These are phyloP conservation scores for Stegostoma tigrinum DNA, from an alignment of 2,113 vertebrate genomes.

Conservation along the genomic window DNA sequence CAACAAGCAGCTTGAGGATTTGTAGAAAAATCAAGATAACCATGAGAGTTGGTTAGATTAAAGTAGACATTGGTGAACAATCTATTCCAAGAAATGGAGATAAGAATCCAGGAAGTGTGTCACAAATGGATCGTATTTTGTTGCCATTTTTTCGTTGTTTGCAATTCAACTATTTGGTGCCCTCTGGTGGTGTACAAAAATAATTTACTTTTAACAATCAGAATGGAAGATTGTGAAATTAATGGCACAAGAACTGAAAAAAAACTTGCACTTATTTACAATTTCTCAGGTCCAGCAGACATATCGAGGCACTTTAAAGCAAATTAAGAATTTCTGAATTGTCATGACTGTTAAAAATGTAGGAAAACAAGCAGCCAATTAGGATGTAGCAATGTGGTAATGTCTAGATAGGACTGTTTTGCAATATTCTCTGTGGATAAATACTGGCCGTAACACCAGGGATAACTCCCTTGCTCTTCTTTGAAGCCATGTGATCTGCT, in stretches of 20 bases:
- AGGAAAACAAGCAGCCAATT: not conserved
- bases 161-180: slow-evolving; percentile 16
- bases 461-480: not conserved
- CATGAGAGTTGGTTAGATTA: not conserved
- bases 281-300: not conserved
- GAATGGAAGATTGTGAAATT: not conserved
- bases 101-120: not conserved
- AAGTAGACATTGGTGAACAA: not conserved
- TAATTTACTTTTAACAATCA: not conserved
- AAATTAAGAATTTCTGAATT: not conserved
- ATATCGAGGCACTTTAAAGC: not conserved
- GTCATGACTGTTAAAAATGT: not conserved
- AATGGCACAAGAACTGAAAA: not conserved
- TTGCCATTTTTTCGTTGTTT: not conserved
- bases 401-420: too few relatives aligned
- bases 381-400: not conserved
- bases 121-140: not conserved
- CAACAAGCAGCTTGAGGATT: not conserved
- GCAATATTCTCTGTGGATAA: not conserved
- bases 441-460: not conserved
- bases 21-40: not conserved
- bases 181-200: not conserved
- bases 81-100: not conserved
- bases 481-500: not conserved
- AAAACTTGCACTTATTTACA: not conserved